Evolutionary conservation across 1,140 invertebrate genomes (phyloP).

Genomic region (Papilio polytes): DNA sequence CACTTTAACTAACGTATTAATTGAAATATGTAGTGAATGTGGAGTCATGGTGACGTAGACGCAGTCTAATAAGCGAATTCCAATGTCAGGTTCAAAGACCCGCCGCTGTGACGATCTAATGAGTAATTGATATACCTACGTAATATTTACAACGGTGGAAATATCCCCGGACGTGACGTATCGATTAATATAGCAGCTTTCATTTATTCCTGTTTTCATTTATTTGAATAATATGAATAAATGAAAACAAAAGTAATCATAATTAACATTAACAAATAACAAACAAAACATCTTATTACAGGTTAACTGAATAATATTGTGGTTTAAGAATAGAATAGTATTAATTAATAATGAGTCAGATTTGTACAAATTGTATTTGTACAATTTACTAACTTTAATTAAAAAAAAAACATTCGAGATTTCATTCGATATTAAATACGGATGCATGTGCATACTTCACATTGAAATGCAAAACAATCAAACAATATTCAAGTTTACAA

Average conservation of each 20-base stretch:
- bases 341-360: too few relatives aligned
- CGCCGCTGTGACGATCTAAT: conserved; percentile 35
- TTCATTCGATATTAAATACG: conserved; percentile 6
- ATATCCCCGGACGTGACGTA: background rate
- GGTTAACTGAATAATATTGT: too few relatives aligned
- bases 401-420: background rate
- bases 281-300: too few relatives aligned
- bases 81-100: conserved; percentile 48
- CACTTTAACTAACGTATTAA: background rate
- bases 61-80: conserved; percentile 43
- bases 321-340: too few relatives aligned
- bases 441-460: conserved; percentile 13
- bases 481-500: conserved; percentile 29
- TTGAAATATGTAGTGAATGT: conserved; percentile 30
- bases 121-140: conserved; percentile 39
- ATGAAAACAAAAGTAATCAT: too few relatives aligned
- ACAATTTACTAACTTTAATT: background rate
- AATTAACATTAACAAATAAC: background rate
- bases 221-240: too few relatives aligned
- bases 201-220: too few relatives aligned
- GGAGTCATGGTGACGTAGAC: conserved; percentile 44
- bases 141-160: conserved; percentile 33
- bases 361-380: too few relatives aligned
- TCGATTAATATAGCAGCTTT: background rate
- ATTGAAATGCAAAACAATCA: conserved; percentile 23